Percentiles rank a stretch among this genome's conserved stretches.
These are phyloP conservation scores for Cabera pusaria DNA, from an alignment of 2,888 invertebrate species.

Conservation along the genomic window DNA sequence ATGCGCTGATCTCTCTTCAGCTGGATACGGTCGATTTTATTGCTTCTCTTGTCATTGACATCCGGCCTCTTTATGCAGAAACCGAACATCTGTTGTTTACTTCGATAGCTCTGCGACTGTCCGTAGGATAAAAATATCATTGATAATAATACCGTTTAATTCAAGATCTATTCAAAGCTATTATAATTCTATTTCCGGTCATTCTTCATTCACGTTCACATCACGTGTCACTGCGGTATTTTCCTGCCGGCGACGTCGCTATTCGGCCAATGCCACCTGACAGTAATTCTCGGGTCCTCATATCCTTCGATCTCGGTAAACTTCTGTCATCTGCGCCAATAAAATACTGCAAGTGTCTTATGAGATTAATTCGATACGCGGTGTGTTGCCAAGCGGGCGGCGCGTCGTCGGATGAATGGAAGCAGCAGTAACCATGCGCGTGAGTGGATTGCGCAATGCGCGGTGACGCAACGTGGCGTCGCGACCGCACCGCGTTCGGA, in stretches of 20 bases:
- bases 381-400: slow-evolving; percentile 63
- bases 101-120: too few species aligned
- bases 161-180: too few species aligned
- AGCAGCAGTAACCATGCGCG: slow-evolving; percentile 55
- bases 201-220: slow-evolving; percentile 25
- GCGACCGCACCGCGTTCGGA: slow-evolving; percentile 35
- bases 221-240: slow-evolving; percentile 18
- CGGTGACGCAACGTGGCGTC: slow-evolving; percentile 63
- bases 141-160: too few species aligned
- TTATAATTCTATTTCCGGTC: slow-evolving; percentile 30
- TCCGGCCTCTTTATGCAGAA: slow-evolving; percentile 15
- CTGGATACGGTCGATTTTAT: slow-evolving; percentile 50
- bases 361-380: slow-evolving; percentile 32
- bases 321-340: slow-evolving; percentile 17
- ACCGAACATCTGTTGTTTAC: not conserved
- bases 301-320: slow-evolving; percentile 10
- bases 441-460: slow-evolving; percentile 63
- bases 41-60: slow-evolving; percentile 27
- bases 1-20: slow-evolving; percentile 54
- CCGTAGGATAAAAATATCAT: slow-evolving; percentile 2
- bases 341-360: slow-evolving; percentile 21
- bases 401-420: slow-evolving; percentile 71
- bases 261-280: slow-evolving; percentile 27
- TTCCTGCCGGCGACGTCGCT: slow-evolving; percentile 17
- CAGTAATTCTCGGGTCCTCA: slow-evolving; percentile 17